phyloP scores from a whole-genome alignment of 2,797 vertebrate species.

The Pelodytes ibericus region DNA sequence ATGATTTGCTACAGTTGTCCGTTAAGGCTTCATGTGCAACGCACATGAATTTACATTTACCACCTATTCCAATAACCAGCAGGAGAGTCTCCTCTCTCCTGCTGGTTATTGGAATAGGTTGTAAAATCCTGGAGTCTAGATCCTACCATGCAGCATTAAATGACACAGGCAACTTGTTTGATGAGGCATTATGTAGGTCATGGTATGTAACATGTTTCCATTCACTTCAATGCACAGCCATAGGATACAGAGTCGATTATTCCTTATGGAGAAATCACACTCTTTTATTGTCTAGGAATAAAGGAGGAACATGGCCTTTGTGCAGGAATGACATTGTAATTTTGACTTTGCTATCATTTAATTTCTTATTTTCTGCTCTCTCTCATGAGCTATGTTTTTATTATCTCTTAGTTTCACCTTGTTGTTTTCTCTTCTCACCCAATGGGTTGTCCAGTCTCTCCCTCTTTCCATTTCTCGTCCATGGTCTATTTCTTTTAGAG shows the following conservation, averaged over 20 bases:
- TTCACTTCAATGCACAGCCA: slow-evolving; percentile 2
- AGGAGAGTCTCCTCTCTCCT: not conserved
- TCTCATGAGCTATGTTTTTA: too few relatives aligned
- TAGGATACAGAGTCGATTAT: not conserved
- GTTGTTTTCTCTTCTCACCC: too few relatives aligned
- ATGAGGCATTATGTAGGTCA: not conserved
- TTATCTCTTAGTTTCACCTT: too few relatives aligned
- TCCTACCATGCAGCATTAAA: not conserved
- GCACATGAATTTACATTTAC: not conserved
- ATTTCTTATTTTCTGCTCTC: not conserved
- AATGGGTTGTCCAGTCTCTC: too few relatives aligned
- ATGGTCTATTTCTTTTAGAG: too few relatives aligned
- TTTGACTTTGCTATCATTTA: not conserved
- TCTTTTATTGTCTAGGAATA: not conserved
- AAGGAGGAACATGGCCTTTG: not conserved
- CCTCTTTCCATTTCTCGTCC: too few relatives aligned
- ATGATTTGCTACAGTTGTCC: too few relatives aligned
- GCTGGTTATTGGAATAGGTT: too few relatives aligned
- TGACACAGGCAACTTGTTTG: not conserved
- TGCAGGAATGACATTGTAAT: not conserved
- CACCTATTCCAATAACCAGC: not conserved
- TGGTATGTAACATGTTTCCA: not conserved
- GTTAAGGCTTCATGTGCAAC: too few relatives aligned
- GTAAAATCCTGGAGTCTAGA: too few relatives aligned
- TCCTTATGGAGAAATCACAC: not conserved